These are phyloP conservation scores for Chaenocephalus aceratus DNA, from an alignment of 2,113 vertebrate genomes.

Conservation along the genomic window DNA sequence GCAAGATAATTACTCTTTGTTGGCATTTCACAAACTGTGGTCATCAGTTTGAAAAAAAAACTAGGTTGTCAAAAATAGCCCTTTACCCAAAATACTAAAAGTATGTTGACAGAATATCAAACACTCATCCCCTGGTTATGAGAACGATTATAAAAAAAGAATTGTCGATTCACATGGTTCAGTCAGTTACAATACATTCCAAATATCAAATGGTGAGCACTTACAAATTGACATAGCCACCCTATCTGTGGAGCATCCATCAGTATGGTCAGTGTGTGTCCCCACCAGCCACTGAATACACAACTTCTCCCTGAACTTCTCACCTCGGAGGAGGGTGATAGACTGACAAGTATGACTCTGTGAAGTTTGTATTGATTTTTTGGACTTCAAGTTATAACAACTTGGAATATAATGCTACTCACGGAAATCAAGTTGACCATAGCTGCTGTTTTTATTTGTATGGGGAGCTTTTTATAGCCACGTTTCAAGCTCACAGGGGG, in stretches of 20 bases:
- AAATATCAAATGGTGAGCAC: not conserved
- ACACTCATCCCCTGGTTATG: not conserved
- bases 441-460: constrained; percentile 5
- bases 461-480: constrained; percentile 34
- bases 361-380: constrained; percentile 6
- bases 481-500: constrained; percentile 22
- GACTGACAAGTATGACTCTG: not conserved
- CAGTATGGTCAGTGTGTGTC: not conserved
- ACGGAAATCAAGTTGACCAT: constrained; percentile 15
- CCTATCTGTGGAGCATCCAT: not conserved
- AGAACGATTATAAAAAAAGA: not conserved
- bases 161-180: not conserved
- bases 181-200: not conserved
- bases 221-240: not conserved
- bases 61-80: not conserved
- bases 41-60: not conserved
- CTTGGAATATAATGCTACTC: not conserved
- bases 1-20: not conserved
- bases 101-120: not conserved
- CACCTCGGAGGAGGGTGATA: not conserved
- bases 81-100: not conserved
- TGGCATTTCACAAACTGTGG: not conserved
- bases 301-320: not conserved
- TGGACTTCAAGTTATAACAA: constrained; percentile 8
- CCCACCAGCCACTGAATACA: constrained; percentile 1